Percentiles rank a stretch among this genome's conserved stretches.
Evolutionary conservation across 2,888 invertebrate species (phyloP).

Genomic region (Lymantria dispar): DNA sequence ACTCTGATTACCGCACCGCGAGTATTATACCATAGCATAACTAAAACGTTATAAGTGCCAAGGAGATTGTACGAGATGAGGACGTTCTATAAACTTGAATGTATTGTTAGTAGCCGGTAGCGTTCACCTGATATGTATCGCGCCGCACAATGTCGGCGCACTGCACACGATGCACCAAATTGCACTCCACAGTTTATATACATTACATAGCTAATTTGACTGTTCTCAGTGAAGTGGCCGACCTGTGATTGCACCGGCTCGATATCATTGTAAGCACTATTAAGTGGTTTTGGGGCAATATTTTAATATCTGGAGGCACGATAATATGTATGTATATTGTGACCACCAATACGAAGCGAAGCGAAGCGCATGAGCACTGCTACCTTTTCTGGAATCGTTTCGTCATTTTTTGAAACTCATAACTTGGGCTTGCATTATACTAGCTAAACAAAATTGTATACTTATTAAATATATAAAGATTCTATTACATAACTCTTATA

Average conservation of each 20-base stretch:
- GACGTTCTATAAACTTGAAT: conserved; percentile 9
- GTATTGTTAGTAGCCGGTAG: conserved; percentile 26
- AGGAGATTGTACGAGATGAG: neutral
- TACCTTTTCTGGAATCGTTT: too few relatives aligned
- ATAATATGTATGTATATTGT: too few relatives aligned
- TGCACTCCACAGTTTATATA: conserved; percentile 23
- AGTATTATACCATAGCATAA: conserved; percentile 30
- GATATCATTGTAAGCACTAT: conserved; percentile 8
- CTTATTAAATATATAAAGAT: too few relatives aligned
- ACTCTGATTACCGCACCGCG: conserved; percentile 46
- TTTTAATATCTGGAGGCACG: too few relatives aligned
- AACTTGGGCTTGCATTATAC: too few relatives aligned
- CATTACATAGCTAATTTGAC: conserved; percentile 30
- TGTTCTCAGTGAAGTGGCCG: conserved; percentile 16
- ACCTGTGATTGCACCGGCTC: conserved; percentile 6
- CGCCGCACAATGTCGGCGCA: neutral
- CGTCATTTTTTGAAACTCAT: too few relatives aligned
- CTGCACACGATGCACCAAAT: conserved; percentile 15
- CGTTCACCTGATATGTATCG: conserved; percentile 43
- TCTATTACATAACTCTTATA: too few relatives aligned
- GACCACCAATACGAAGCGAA: too few relatives aligned
- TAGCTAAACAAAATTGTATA: too few relatives aligned
- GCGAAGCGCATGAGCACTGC: too few relatives aligned
- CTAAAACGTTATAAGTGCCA: conserved; percentile 17
- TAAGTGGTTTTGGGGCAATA: conserved; percentile 2